These are phyloP conservation scores for Macrosteles quadrilineatus DNA, from an alignment of 1,140 invertebrate genomes.

Conservation along the genomic window DNA sequence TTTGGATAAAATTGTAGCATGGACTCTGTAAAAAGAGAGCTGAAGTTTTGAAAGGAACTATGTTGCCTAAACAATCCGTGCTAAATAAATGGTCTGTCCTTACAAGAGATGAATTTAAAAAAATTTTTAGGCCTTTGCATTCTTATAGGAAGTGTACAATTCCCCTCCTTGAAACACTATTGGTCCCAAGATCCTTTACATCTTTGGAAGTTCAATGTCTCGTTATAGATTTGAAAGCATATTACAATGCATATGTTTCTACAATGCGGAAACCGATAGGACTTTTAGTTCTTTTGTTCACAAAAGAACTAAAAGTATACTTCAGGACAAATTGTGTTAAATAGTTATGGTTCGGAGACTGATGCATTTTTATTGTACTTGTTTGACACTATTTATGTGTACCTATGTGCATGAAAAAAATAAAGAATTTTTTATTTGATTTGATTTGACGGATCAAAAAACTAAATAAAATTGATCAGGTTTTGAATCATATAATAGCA, in stretches of 20 bases:
- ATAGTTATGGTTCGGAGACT: no score
- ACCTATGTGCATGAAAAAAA: no score
- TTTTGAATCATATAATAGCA: background rate
- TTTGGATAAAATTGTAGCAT: no score
- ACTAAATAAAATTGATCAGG: background rate
- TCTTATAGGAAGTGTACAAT: constrained; percentile 4
- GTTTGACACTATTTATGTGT: no score
- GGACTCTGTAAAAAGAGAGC: background rate
- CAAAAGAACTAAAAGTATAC: no score
- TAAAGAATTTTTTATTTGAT: no score
- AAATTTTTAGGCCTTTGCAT: constrained; percentile 14
- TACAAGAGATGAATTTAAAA: background rate
- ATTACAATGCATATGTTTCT: background rate
- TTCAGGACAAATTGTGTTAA: no score
- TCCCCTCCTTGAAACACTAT: background rate
- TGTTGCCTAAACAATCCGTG: background rate
- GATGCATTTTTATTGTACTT: no score
- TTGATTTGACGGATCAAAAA: no score
- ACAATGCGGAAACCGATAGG: background rate
- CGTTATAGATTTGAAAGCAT: background rate
- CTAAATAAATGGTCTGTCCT: background rate
- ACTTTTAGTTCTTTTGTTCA: no score
- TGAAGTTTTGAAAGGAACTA: background rate
- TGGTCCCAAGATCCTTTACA: background rate
- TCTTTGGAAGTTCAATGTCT: background rate